Evolutionary conservation across 2,113 vertebrate species (phyloP).

Genomic region (Lipophrys pholis): DNA sequence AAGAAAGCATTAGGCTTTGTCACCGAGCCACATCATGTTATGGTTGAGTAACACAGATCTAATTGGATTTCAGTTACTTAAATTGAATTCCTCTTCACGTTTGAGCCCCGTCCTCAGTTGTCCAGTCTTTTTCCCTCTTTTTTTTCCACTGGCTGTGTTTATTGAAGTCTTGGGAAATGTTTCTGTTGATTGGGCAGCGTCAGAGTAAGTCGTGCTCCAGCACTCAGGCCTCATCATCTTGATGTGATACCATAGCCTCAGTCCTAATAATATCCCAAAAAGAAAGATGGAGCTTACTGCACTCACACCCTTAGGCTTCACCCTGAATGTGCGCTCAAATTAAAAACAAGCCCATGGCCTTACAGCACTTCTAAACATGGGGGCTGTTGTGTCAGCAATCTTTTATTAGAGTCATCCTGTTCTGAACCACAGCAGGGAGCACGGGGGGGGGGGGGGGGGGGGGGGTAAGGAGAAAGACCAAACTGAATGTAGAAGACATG

Average conservation of each 20-base stretch:
- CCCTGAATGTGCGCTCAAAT: conserved; percentile 68
- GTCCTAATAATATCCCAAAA: conserved; percentile 65
- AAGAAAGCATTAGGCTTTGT: conserved; percentile 28
- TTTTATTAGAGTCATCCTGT: conserved; percentile 73
- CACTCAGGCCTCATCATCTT: conserved; percentile 36
- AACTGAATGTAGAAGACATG: conserved; percentile 32
- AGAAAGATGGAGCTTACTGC: conserved; percentile 53
- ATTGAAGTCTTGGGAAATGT: conserved; percentile 44
- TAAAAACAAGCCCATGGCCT: conserved; percentile 75
- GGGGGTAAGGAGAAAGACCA: conserved; percentile 27
- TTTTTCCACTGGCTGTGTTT: conserved; percentile 27
- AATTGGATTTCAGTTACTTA: conserved; percentile 53
- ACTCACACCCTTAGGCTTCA: conserved; percentile 68
- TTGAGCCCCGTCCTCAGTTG: conserved; percentile 33
- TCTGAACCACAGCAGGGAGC: conserved; percentile 58
- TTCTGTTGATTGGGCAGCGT: conserved; percentile 52
- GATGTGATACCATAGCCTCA: conserved; percentile 46
- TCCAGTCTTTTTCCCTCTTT: conserved; percentile 36
- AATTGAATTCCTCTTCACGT: conserved; percentile 54
- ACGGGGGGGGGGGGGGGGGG: too few relatives aligned
- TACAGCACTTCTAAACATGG: conserved; percentile 53
- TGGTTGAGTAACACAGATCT: conserved; percentile 36
- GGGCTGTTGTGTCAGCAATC: conserved; percentile 76
- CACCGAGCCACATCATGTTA: conserved; percentile 29
- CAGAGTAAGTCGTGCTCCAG: conserved; percentile 40